phyloP scores from a whole-genome alignment of 2,888 invertebrate species.

The Tromatobia lineatoria region DNA sequence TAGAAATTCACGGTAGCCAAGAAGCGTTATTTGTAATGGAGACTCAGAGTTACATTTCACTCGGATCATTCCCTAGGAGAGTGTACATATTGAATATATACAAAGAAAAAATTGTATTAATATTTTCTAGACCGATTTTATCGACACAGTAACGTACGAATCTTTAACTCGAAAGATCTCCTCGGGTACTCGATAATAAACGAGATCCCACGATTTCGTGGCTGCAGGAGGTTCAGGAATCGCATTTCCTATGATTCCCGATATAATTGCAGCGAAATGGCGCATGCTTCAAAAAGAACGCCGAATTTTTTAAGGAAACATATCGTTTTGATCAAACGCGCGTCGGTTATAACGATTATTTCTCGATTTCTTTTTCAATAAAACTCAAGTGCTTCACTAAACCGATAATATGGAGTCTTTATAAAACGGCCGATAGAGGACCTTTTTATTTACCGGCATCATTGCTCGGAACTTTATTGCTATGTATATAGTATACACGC shows the following conservation, averaged over 20 bases:
- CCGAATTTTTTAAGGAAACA: slow-evolving; percentile 60
- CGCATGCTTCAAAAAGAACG: slow-evolving; percentile 21
- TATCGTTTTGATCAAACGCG: slow-evolving; percentile 55
- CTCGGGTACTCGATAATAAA: neutral
- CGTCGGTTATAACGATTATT: slow-evolving; percentile 43
- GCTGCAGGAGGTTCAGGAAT: slow-evolving; percentile 1
- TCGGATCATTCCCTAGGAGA: slow-evolving; percentile 63
- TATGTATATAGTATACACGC: slow-evolving; percentile 42
- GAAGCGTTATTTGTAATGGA: slow-evolving; percentile 1
- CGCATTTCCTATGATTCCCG: neutral
- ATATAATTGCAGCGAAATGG: slow-evolving; percentile 19
- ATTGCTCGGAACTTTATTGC: slow-evolving; percentile 32
- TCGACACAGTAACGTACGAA: slow-evolving; percentile 9
- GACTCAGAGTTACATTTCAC: slow-evolving; percentile 37
- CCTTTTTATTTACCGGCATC: slow-evolving; percentile 4
- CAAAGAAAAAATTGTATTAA: slow-evolving; percentile 27
- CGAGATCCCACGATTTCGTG: slow-evolving; percentile 21
- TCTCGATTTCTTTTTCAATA: slow-evolving; percentile 46
- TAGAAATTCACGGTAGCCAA: slow-evolving; percentile 26
- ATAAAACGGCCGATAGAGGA: neutral
- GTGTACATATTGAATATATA: slow-evolving; percentile 59
- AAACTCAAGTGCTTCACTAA: slow-evolving; percentile 62
- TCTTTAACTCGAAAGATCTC: slow-evolving; percentile 24
- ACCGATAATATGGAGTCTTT: slow-evolving; percentile 37
- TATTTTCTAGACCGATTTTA: slow-evolving; percentile 57